phyloP scores from a whole-genome alignment of 2,113 vertebrate genomes.

The Muntiacus muntjak region DNA sequence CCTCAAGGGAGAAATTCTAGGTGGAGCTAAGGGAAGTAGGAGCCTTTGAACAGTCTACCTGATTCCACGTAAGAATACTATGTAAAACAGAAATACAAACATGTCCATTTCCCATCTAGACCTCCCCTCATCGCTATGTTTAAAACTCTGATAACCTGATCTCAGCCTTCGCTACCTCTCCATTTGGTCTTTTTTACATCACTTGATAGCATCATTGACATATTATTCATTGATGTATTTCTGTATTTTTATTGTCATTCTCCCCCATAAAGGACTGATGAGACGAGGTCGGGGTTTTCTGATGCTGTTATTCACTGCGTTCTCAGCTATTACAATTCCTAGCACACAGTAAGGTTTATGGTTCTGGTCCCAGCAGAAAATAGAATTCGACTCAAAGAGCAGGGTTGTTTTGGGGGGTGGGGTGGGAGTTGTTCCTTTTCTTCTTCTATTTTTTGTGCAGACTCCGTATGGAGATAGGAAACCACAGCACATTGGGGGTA shows the following conservation, averaged over 20 bases:
- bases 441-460: background rate
- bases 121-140: background rate
- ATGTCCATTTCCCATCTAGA: background rate
- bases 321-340: background rate
- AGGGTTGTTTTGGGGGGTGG: accelerated
- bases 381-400: background rate
- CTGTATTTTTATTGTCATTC: background rate
- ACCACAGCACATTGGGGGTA: background rate
- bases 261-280: background rate
- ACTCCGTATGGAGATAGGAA: background rate
- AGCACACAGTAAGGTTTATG: background rate
- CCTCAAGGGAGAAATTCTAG: background rate
- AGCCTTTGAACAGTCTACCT: background rate
- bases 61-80: background rate
- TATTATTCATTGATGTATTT: background rate
- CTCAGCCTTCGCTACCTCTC: background rate
- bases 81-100: background rate
- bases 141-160: background rate
- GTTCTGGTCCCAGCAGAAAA: background rate
- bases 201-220: background rate
- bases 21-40: background rate
- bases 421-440: background rate
- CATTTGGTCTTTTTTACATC: background rate
- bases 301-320: background rate
- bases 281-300: background rate